phyloP scores from a whole-genome alignment of 2,888 invertebrate genomes.

The Neria commutata region DNA sequence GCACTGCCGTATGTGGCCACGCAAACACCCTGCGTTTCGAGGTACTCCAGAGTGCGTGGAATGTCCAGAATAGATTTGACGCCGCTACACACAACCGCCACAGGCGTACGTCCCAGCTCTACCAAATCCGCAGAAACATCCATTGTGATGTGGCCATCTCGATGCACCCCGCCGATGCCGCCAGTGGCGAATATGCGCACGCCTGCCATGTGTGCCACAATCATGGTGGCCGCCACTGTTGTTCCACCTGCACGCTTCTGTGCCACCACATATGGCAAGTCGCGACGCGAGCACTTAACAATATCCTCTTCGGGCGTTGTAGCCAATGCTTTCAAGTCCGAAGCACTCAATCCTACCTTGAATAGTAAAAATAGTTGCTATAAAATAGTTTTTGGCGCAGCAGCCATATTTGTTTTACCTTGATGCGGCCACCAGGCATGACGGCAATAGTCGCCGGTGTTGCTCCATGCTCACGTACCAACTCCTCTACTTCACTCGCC shows the following conservation, averaged over 20 bases:
- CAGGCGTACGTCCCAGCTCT: conserved; percentile 84
- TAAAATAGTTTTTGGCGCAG: no score
- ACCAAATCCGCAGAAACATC: conserved; percentile 95
- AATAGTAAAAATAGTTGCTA: no score
- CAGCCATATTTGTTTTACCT: no score
- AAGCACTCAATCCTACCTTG: no score
- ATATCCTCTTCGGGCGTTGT: conserved; percentile 48
- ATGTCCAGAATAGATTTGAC: conserved; percentile 98
- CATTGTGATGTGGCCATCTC: conserved; percentile 81
- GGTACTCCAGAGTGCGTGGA: conserved; percentile 87
- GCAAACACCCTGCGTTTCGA: conserved; percentile 95
- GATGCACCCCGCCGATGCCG: conserved; percentile 87
- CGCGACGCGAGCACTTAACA: conserved; percentile 87
- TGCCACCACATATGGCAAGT: conserved; percentile 79
- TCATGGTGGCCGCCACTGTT: conserved; percentile 93
- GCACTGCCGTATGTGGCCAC: conserved; percentile 78
- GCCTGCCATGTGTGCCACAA: conserved; percentile 79
- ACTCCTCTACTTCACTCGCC: conserved; percentile 76
- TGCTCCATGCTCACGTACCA: conserved; percentile 78
- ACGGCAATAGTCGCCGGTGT: conserved; percentile 93
- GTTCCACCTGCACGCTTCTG: conserved; percentile 83
- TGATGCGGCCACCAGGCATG: conserved; percentile 79
- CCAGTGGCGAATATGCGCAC: conserved; percentile 96
- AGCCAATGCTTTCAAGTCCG: conserved; percentile 71
- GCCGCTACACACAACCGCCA: conserved; percentile 93